These are phyloP conservation scores for Drosophila affinis DNA, from an alignment of 2,888 invertebrate genomes.

Conservation along the genomic window DNA sequence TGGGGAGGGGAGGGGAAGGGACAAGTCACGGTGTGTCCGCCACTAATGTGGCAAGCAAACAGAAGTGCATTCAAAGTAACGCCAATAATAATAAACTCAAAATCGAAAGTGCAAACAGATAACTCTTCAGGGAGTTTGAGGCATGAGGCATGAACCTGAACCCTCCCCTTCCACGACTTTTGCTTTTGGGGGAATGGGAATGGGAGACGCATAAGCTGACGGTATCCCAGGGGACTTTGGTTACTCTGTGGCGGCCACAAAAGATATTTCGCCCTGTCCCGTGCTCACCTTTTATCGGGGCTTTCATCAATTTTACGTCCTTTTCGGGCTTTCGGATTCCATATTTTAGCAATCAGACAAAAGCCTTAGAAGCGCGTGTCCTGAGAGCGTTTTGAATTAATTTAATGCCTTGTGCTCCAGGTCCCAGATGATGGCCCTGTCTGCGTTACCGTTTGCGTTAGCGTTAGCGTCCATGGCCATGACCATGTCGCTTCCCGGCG, in stretches of 20 bases:
- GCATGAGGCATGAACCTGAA: no score
- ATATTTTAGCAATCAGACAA: conserved; percentile 71
- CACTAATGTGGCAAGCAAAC: conserved; percentile 66
- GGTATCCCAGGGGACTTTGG: conserved; percentile 63
- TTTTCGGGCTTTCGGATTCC: conserved; percentile 41
- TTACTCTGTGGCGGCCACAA: conserved; percentile 46
- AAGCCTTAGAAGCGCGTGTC: conserved; percentile 68
- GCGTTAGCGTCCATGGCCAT: conserved; percentile 1
- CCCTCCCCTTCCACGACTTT: neutral
- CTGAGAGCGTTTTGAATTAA: conserved; percentile 79
- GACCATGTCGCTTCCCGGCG: conserved; percentile 52
- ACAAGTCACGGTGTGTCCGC: conserved; percentile 37
- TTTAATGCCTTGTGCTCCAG: conserved; percentile 67
- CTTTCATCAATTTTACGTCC: conserved; percentile 61
- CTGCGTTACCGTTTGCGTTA: no score
- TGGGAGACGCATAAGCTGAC: conserved; percentile 47
- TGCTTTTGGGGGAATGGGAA: neutral
- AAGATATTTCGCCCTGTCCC: conserved; percentile 18
- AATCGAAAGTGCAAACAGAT: conserved; percentile 66
- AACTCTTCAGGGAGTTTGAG: conserved; percentile 19
- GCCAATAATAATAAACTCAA: conserved; percentile 63
- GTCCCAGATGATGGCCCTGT: conserved; percentile 44
- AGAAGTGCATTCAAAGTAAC: conserved; percentile 63
- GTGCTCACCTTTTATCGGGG: conserved; percentile 61
- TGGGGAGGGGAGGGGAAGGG: neutral